Evolutionary conservation across 1,140 invertebrate species (phyloP), one percentile per base, ranked within the genome.

Genomic region (Linepithema humile): DNA sequence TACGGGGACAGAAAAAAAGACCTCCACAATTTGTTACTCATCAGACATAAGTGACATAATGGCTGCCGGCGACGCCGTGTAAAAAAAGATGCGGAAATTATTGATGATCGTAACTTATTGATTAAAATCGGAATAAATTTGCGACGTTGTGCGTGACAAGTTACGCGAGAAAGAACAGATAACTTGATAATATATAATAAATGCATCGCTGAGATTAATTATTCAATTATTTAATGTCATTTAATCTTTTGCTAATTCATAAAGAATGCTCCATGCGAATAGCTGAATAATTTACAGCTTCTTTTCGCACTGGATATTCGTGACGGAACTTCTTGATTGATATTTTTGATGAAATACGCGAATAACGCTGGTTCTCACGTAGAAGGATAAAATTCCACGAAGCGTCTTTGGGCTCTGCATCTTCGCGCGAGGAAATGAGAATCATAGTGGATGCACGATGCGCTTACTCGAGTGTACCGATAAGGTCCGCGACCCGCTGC

Each of bases 401-500:
- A 55, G 38, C 59, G 15, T 73, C 74, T 74, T 73, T 57, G 10
- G 57, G 43, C 53, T 84, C 75, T 38, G 65, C 80, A 43, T 57
- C 32, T 35, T 73, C 12, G 38, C 38, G 12, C 20, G 64, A 45
- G 40, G 82, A 62, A 87, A 88, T 85, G 82, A 69, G 57, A 88
- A 82, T 85, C 72, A 15, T 48, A 50, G 67, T 29, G 53, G 85
- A 78, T 64, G 73, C 73, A 72, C 55, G 82, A 85, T 73, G 62
- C 67, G 65, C 35, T 80, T 65, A 77, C 40, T 60, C 48, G 62
- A 62, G 32, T 70, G 38, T 69, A 62, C 26, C 83, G 86, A 85
- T 88, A 88, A 85, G 87, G 83, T 87, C 82, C 64, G 62, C 83
- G 85, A 88, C 86, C 86, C 23, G 87, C 32, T 43, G 85, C 26